phyloP scores from a whole-genome alignment of 2,888 invertebrate species.

The Ornithoptera alexandrae region DNA sequence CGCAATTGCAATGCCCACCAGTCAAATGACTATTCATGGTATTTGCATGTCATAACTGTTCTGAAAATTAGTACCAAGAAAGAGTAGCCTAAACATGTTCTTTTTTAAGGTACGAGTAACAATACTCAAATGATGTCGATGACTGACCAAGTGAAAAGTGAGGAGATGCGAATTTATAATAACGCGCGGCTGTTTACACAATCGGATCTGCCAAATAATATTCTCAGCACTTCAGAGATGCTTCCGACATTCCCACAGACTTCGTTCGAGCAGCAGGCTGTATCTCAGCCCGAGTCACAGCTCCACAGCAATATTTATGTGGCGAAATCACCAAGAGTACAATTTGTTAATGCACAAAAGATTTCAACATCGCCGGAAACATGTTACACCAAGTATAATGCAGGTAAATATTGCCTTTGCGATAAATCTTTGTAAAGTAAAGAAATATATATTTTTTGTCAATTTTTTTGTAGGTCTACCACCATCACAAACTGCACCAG shows the following conservation, averaged over 20 bases:
- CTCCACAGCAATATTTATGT: slow-evolving; percentile 51
- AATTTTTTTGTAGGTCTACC: slow-evolving; percentile 48
- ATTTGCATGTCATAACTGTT: slow-evolving; percentile 32
- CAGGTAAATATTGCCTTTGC: slow-evolving; percentile 47
- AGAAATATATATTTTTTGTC: neutral
- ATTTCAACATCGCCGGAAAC: slow-evolving; percentile 56
- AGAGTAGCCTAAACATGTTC: slow-evolving; percentile 28
- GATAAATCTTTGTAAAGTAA: slow-evolving; percentile 11
- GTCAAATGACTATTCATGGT: slow-evolving; percentile 74
- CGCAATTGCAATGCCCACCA: slow-evolving; percentile 65
- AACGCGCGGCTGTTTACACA: slow-evolving; percentile 60
- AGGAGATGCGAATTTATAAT: slow-evolving; percentile 67
- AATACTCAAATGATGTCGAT: slow-evolving; percentile 70
- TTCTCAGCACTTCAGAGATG: slow-evolving; percentile 59
- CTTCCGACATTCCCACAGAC: slow-evolving; percentile 54
- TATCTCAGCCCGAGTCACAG: slow-evolving; percentile 45
- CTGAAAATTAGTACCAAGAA: slow-evolving; percentile 16
- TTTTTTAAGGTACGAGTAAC: slow-evolving; percentile 59
- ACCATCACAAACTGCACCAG: slow-evolving; percentile 74
- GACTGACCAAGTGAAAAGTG: slow-evolving; percentile 63
- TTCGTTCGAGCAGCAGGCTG: slow-evolving; percentile 49
- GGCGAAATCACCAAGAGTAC: slow-evolving; percentile 53
- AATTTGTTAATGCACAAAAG: slow-evolving; percentile 59
- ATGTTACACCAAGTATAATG: slow-evolving; percentile 59
- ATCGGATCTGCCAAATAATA: slow-evolving; percentile 63